phyloP scores from a whole-genome alignment of 2,113 vertebrate genomes.

The Bagarius yarrelli region DNA sequence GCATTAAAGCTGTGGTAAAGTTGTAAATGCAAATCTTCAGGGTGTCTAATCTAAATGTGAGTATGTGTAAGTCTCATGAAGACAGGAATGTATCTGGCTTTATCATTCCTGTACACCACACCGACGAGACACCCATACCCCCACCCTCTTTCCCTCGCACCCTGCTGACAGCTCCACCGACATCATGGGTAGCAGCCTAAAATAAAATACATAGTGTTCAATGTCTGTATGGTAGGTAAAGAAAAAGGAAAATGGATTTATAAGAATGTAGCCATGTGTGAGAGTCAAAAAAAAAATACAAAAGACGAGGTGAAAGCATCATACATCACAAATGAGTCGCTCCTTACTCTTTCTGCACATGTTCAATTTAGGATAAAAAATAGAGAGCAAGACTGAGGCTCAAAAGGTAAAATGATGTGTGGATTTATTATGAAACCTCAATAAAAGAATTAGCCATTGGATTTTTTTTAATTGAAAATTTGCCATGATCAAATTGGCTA shows the following conservation, averaged over 20 bases:
- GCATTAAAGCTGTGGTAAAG: background rate
- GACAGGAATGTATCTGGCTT: constrained; percentile 33
- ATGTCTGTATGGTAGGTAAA: constrained; percentile 3
- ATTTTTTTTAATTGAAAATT: constrained; percentile 58
- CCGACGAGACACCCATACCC: background rate
- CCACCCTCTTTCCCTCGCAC: background rate
- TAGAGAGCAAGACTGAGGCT: constrained; percentile 26
- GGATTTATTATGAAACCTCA: constrained; percentile 48
- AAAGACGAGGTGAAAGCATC: background rate
- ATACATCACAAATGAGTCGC: constrained; percentile 44
- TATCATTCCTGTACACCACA: constrained; percentile 11
- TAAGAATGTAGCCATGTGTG: background rate
- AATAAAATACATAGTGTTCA: constrained; percentile 29
- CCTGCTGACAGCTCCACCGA: constrained; percentile 23
- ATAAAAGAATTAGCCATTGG: constrained; percentile 51
- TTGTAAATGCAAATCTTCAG: constrained; percentile 1
- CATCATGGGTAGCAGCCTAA: constrained; percentile 27
- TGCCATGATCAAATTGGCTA: constrained; percentile 8
- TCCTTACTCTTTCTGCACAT: constrained; percentile 17
- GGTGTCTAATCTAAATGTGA: background rate
- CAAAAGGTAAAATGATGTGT: constrained; percentile 41
- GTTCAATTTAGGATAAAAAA: constrained; percentile 22
- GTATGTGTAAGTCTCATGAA: constrained; percentile 19
- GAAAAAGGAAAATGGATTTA: background rate
- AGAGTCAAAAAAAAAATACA: constrained; percentile 13